Evolutionary conservation across 2,113 vertebrate species (phyloP).

Genomic region (Cheirogaleus medius): DNA sequence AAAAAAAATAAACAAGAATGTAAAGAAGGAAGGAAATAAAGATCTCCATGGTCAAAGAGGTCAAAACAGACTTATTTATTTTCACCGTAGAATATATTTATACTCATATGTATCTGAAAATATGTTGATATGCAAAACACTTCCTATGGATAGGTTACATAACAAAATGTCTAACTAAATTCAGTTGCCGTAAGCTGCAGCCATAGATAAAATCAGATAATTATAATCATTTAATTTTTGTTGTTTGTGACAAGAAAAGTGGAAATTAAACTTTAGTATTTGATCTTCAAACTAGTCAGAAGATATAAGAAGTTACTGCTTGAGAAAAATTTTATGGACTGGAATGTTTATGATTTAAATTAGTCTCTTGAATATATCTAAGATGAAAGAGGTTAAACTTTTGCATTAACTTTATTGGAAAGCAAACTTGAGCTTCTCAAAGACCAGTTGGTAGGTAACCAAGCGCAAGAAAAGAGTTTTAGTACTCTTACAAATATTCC

Average conservation of each 20-base stretch:
- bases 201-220: constrained; percentile 10
- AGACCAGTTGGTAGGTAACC: background rate
- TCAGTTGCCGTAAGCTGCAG: background rate
- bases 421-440: background rate
- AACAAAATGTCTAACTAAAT: constrained; percentile 31
- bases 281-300: background rate
- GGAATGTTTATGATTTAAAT: background rate
- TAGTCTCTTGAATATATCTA: background rate
- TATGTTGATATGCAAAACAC: background rate
- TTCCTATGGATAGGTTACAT: constrained; percentile 9
- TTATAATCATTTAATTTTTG: background rate
- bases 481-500: background rate
- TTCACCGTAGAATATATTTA: background rate
- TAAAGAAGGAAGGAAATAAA: background rate
- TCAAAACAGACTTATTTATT: background rate
- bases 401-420: background rate
- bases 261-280: background rate
- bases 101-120: background rate
- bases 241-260: constrained; percentile 10
- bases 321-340: background rate
- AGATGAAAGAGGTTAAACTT: background rate
- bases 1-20: background rate
- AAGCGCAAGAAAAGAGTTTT: background rate
- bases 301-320: background rate
- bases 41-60: background rate